phyloP scores from a whole-genome alignment of 1,140 invertebrate genomes.

The Cataglyphis hispanica region DNA sequence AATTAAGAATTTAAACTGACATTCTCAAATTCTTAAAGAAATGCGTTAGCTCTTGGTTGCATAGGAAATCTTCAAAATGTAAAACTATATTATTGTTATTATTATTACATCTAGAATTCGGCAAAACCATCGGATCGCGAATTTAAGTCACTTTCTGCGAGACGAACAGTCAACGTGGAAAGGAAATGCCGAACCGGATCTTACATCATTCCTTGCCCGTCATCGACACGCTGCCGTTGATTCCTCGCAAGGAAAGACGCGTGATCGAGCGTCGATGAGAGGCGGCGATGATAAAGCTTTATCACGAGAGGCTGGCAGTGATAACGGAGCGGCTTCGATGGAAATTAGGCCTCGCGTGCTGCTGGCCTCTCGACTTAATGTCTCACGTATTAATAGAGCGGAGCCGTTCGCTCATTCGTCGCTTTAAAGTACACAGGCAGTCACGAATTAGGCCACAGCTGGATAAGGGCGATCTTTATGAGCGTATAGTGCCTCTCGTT shows the following conservation, averaged over 20 bases:
- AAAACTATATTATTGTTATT: neutral
- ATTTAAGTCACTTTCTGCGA: slow-evolving; percentile 18
- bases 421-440: slow-evolving; percentile 44
- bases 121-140: neutral
- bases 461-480: slow-evolving; percentile 72
- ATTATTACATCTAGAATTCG: neutral
- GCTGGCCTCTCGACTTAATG: slow-evolving; percentile 46
- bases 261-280: slow-evolving; percentile 49
- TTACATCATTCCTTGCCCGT: neutral
- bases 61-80: neutral
- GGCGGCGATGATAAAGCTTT: slow-evolving; percentile 50
- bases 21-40: neutral
- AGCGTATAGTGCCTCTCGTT: slow-evolving; percentile 49
- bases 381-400: slow-evolving; percentile 68
- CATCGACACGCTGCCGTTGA: slow-evolving; percentile 4
- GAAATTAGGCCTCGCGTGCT: slow-evolving; percentile 70
- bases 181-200: slow-evolving; percentile 14
- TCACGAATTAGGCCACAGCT: slow-evolving; percentile 76
- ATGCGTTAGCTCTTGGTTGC: neutral
- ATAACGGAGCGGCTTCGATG: slow-evolving; percentile 51
- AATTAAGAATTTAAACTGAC: neutral
- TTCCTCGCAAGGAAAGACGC: neutral
- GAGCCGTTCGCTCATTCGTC: slow-evolving; percentile 19
- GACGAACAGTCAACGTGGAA: slow-evolving; percentile 25
- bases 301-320: slow-evolving; percentile 36